A percentile compares a stretch with the other conserved stretches of the same genome.
These are phyloP conservation scores for Diplodus puntazzo DNA, from an alignment of 2,797 vertebrate genomes.

Conservation along the genomic window DNA sequence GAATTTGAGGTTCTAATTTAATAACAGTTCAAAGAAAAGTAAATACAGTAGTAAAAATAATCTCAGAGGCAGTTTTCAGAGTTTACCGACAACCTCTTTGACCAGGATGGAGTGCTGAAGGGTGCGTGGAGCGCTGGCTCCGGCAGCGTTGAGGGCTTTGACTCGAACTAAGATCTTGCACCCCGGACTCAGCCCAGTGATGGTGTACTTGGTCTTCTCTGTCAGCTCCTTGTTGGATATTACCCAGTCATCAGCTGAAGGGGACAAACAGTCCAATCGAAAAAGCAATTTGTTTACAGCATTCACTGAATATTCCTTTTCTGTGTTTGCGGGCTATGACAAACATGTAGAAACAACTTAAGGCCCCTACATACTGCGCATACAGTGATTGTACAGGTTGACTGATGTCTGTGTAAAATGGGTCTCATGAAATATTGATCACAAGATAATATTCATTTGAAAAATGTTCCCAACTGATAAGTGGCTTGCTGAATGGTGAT, in stretches of 20 bases:
- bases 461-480: too few relatives aligned
- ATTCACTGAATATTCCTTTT: background rate
- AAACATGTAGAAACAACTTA: background rate
- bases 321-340: conserved; percentile 9
- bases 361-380: too few relatives aligned
- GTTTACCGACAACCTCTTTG: conserved; percentile 96
- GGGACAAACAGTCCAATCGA: conserved; percentile 8
- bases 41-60: too few relatives aligned
- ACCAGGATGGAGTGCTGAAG: conserved; percentile 93
- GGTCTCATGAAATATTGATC: too few relatives aligned
- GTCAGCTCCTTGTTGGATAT: conserved; percentile 90
- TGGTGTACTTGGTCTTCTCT: conserved; percentile 95
- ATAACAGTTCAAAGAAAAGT: background rate
- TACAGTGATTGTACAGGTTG: too few relatives aligned
- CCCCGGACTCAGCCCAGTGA: conserved; percentile 89
- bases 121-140: conserved; percentile 89
- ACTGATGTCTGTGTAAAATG: too few relatives aligned
- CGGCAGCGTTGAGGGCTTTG: conserved; percentile 94
- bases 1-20: background rate
- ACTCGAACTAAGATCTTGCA: conserved; percentile 93
- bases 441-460: too few relatives aligned
- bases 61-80: background rate
- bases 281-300: background rate
- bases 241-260: conserved; percentile 91
- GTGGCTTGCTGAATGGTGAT: too few relatives aligned